Percentiles rank a stretch among this genome's conserved stretches.
phyloP scores from a whole-genome alignment of 2,113 vertebrate genomes.

The Suricata suricatta region DNA sequence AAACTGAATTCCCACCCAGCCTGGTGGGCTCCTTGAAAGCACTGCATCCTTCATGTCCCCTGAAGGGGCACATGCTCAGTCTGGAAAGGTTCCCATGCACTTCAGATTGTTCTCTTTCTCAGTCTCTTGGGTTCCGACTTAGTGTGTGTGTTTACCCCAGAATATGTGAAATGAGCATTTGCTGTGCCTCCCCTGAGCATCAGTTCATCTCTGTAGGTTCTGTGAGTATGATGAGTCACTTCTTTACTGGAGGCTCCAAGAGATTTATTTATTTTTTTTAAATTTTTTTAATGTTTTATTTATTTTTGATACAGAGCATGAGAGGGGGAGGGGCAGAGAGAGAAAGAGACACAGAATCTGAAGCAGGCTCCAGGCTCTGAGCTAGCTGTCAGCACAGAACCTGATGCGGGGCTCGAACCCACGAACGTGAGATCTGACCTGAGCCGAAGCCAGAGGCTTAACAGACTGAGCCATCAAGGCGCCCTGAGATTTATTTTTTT shows the following conservation, averaged over 20 bases:
- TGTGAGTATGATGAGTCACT: neutral
- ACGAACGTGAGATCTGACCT: too few relatives aligned
- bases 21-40: neutral
- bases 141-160: neutral
- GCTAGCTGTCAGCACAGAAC: too few relatives aligned
- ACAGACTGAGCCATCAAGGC: too few relatives aligned
- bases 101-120: neutral
- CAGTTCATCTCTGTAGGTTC: neutral
- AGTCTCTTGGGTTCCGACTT: neutral
- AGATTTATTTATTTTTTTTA: too few relatives aligned
- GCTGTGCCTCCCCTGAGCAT: neutral
- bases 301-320: too few relatives aligned
- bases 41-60: neutral
- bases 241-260: neutral
- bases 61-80: fast-evolving
- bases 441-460: too few relatives aligned
- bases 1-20: neutral
- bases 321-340: too few relatives aligned
- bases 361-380: too few relatives aligned
- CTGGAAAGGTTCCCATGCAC: neutral
- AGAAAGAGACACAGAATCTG: too few relatives aligned
- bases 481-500: neutral
- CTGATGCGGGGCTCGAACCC: too few relatives aligned
- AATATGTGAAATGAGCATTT: neutral
- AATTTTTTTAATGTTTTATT: too few relatives aligned